Evolutionary conservation across 2,113 vertebrate genomes (phyloP).

Genomic region (Nerophis lumbriciformis): DNA sequence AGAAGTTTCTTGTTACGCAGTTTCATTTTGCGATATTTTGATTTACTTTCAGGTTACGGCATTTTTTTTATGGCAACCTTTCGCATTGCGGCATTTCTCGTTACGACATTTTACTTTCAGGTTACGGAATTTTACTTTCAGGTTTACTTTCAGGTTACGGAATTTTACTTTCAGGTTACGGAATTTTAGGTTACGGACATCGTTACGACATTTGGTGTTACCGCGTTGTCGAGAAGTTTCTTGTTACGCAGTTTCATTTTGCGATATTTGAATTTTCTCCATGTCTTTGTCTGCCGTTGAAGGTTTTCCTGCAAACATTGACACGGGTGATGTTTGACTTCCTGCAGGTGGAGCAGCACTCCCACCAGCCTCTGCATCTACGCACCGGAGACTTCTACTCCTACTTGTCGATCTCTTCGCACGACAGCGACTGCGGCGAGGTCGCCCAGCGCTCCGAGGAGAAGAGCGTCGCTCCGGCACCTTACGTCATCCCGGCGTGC

Average conservation of each 20-base stretch:
- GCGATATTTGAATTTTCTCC: neutral
- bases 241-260: neutral
- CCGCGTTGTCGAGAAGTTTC: neutral
- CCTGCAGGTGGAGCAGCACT: constrained; percentile 82
- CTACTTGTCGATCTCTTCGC: constrained; percentile 95
- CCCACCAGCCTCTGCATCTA: constrained; percentile 85
- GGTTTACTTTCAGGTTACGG: too few species aligned
- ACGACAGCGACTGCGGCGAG: constrained; percentile 98
- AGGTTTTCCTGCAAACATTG: too few species aligned
- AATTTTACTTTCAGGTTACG: too few species aligned
- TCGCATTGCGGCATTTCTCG: too few species aligned
- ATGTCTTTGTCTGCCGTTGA: neutral
- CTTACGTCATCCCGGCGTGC: constrained; percentile 36
- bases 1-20: too few species aligned
- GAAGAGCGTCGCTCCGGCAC: constrained; percentile 77
- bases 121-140: too few species aligned
- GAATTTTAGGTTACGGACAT: too few species aligned
- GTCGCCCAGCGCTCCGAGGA: constrained; percentile 82
- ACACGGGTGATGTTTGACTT: neutral
- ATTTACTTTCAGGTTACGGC: too few species aligned
- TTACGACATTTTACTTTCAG: too few species aligned
- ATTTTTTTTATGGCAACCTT: too few species aligned
- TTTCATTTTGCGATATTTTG: too few species aligned
- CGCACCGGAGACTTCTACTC: constrained; percentile 96
- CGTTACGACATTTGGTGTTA: too few species aligned